Conservation (phyloP, 2,888 invertebrate genomes). For the Sphinx pinastri region DNA sequence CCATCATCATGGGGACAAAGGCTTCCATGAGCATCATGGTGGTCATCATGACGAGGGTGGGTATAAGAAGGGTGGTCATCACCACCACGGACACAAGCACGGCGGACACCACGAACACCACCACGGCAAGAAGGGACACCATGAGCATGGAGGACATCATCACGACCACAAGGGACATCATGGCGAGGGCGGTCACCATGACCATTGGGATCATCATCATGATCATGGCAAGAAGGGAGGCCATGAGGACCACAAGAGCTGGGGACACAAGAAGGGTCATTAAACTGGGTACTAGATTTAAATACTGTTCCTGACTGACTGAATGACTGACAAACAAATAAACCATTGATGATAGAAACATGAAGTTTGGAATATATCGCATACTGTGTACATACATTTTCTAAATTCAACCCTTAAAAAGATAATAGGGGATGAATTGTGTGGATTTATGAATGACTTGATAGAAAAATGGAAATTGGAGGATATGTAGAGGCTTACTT, state of each 20-base stretch:
- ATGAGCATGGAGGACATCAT: neutral
- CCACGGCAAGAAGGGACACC: neutral
- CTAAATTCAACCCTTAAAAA: too few species aligned
- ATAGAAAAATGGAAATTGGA: too few species aligned
- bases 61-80: neutral
- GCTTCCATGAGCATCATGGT: conserved; percentile 1
- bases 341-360: too few species aligned
- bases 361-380: too few species aligned
- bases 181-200: neutral
- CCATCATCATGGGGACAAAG: neutral
- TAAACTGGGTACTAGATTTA: neutral
- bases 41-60: conserved; percentile 2
- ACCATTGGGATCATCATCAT: neutral
- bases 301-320: neutral
- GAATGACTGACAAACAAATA: neutral
- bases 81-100: neutral
- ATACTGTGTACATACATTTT: too few species aligned
- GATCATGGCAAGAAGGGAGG: neutral
- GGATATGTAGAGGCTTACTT: too few species aligned
- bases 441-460: too few species aligned
- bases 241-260: neutral
- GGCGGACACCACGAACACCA: neutral
- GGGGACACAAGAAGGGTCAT: conserved; percentile 1
- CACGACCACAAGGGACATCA: conserved; percentile 5
- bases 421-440: too few species aligned